These are phyloP conservation scores for Nothoprocta pentlandii DNA, from an alignment of 2,113 vertebrate genomes.

Conservation along the genomic window DNA sequence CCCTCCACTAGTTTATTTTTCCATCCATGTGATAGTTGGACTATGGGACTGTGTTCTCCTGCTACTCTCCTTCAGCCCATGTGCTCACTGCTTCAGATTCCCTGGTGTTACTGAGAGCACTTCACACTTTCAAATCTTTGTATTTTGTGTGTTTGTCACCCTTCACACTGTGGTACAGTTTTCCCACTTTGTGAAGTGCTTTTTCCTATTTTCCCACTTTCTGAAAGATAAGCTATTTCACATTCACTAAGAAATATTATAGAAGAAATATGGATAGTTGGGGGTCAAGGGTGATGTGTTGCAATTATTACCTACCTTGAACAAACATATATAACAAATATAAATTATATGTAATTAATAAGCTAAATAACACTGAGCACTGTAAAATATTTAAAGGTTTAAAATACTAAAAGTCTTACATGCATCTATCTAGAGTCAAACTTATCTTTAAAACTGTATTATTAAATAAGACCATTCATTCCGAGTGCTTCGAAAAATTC, in stretches of 20 bases:
- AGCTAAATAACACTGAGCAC: background rate
- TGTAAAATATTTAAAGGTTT: background rate
- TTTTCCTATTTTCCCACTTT: background rate
- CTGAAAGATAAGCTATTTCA: background rate
- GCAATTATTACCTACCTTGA: background rate
- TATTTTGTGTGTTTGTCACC: background rate
- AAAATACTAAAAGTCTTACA: background rate
- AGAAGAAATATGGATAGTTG: accelerated
- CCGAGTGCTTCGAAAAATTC: background rate
- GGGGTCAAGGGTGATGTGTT: background rate
- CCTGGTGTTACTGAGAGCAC: background rate
- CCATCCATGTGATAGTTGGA: background rate
- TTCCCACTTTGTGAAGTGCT: background rate
- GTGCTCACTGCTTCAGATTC: background rate
- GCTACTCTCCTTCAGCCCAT: background rate
- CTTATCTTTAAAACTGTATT: background rate
- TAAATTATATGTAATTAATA: too few relatives aligned
- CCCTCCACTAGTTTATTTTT: background rate
- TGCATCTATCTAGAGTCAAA: background rate
- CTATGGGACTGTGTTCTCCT: background rate
- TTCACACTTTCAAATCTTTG: background rate
- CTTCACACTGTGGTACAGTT: background rate
- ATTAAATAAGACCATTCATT: background rate
- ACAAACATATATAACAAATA: too few relatives aligned
- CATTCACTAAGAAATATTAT: background rate